Conservation (phyloP, 2,113 vertebrate species). For the Jacana jacana region DNA sequence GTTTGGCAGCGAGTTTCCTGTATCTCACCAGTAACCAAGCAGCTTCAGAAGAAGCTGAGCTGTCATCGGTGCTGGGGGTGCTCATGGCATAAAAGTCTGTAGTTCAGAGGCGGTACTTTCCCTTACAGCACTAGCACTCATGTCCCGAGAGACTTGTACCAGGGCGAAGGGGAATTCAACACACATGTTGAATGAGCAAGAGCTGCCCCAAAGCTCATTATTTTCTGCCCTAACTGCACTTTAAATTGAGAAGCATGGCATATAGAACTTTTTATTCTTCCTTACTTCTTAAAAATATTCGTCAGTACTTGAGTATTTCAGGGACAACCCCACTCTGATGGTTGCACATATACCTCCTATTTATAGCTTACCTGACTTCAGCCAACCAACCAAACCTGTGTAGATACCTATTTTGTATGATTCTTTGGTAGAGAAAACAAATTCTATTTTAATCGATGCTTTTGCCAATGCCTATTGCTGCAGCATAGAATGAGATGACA, state of each 20-base stretch:
- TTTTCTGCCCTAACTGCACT: slow-evolving; percentile 39
- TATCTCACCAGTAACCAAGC: background rate
- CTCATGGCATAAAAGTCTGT: background rate
- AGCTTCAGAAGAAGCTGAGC: background rate
- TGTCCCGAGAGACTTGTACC: background rate
- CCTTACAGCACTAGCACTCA: background rate
- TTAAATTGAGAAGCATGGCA: background rate
- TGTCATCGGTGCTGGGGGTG: background rate
- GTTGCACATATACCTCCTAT: slow-evolving; percentile 24
- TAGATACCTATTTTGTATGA: background rate
- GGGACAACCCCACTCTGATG: background rate
- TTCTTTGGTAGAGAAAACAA: background rate
- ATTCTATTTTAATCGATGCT: slow-evolving; percentile 4
- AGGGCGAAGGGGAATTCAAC: background rate
- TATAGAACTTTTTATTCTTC: background rate
- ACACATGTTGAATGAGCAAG: background rate
- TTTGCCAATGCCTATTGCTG: background rate
- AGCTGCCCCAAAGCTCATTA: background rate
- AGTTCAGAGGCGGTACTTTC: background rate
- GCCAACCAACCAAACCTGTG: background rate
- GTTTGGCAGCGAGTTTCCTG: background rate
- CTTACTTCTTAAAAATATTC: slow-evolving; percentile 14
- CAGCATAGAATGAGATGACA: background rate
- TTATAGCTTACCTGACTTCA: slow-evolving; percentile 39
- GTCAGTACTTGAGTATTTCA: slow-evolving; percentile 25